Evolutionary conservation across 1,140 invertebrate genomes (phyloP).

Genomic region (Zeugodacus cucurbitae): DNA sequence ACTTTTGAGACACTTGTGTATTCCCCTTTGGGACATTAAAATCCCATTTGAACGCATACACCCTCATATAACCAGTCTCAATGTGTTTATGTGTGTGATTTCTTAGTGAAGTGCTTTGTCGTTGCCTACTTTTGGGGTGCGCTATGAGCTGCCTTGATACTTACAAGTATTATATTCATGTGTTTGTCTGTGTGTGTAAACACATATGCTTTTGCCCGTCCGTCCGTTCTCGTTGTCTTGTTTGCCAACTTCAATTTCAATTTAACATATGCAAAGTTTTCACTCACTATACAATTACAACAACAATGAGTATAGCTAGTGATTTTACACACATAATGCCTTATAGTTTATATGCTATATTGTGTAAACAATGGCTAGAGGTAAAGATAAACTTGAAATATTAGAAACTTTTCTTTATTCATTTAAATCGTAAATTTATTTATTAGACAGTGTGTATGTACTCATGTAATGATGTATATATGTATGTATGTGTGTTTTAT

Average conservation of each 20-base stretch:
- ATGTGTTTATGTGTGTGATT: constrained; percentile 46
- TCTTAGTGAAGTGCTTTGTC: constrained; percentile 15
- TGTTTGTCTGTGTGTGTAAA: neutral
- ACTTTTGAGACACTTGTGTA: constrained; percentile 44
- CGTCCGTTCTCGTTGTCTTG: neutral
- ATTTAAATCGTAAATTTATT: constrained; percentile 1
- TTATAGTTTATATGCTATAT: neutral
- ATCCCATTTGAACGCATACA: constrained; percentile 57
- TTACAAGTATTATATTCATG: neutral
- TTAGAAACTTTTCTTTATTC: neutral
- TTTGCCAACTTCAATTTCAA: constrained; percentile 55
- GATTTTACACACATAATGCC: neutral
- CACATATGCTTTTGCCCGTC: neutral
- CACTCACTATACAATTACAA: constrained; percentile 43
- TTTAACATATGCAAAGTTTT: constrained; percentile 55
- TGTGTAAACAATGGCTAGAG: neutral
- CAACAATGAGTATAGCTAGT: constrained; percentile 30
- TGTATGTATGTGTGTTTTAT: neutral
- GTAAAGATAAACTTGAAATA: neutral
- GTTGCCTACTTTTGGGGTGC: constrained; percentile 17
- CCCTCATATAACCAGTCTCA: constrained; percentile 29
- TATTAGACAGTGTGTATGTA: neutral
- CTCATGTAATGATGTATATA: no score
- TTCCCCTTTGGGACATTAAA: constrained; percentile 66
- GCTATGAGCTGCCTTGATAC: neutral